phyloP scores from a whole-genome alignment of 2,113 vertebrate species.

The Thunnus maccoyii region DNA sequence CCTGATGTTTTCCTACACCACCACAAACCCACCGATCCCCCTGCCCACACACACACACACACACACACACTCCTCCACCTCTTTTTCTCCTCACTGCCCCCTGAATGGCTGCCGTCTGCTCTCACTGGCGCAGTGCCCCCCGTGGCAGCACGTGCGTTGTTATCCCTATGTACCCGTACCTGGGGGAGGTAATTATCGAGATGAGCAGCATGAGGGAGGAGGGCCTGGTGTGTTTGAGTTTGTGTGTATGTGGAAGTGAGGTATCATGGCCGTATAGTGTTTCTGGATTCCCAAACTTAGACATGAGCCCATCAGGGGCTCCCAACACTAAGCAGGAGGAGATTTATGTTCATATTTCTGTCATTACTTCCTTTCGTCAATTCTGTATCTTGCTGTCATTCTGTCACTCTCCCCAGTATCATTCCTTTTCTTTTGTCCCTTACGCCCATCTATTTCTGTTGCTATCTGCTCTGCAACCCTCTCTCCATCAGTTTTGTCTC shows the following conservation, averaged over 20 bases:
- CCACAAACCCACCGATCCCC: slow-evolving; percentile 21
- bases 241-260: slow-evolving; percentile 33
- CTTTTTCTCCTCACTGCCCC: slow-evolving; percentile 65
- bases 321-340: slow-evolving; percentile 12
- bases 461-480: not conserved
- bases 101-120: slow-evolving; percentile 77
- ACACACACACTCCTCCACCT: slow-evolving; percentile 51
- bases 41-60: slow-evolving; percentile 1
- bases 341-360: slow-evolving; percentile 36
- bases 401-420: not conserved
- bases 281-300: slow-evolving; percentile 38
- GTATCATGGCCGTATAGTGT: slow-evolving; percentile 36
- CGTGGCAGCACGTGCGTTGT: slow-evolving; percentile 57
- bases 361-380: not conserved
- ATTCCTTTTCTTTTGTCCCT: slow-evolving; percentile 2
- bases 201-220: slow-evolving; percentile 66
- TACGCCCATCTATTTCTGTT: not conserved
- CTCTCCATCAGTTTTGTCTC: slow-evolving; percentile 21
- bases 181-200: slow-evolving; percentile 83
- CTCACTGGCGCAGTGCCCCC: slow-evolving; percentile 73
- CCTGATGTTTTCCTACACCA: slow-evolving; percentile 54
- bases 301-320: slow-evolving; percentile 12
- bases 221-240: slow-evolving; percentile 12
- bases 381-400: not conserved
- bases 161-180: slow-evolving; percentile 68